These are phyloP conservation scores for Drosophila hamatofila DNA, from an alignment of 2,888 invertebrate species.

Conservation along the genomic window DNA sequence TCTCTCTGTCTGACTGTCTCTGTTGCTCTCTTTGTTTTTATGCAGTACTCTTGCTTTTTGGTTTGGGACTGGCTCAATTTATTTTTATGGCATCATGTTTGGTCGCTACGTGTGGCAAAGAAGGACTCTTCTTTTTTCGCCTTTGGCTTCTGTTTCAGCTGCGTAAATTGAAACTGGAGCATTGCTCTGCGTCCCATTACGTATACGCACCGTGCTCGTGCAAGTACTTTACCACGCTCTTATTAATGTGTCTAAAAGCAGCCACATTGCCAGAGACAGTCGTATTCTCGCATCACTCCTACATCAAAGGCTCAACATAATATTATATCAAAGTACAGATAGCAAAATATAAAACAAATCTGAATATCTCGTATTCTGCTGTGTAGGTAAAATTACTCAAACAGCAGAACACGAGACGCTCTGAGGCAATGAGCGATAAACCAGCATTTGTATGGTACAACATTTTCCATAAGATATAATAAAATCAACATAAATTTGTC, in stretches of 20 bases:
- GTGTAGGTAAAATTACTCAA: neutral
- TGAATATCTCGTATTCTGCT: neutral
- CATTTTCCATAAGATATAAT: no score
- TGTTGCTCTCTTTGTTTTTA: slow-evolving; percentile 33
- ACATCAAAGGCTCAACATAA: slow-evolving; percentile 13
- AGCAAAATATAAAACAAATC: neutral
- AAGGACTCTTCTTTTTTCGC: slow-evolving; percentile 30
- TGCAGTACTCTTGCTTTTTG: slow-evolving; percentile 40
- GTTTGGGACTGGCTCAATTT: slow-evolving; percentile 64
- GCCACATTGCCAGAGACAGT: slow-evolving; percentile 10
- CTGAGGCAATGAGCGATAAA: no score
- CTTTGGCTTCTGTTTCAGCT: slow-evolving; percentile 54
- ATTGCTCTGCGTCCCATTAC: slow-evolving; percentile 55
- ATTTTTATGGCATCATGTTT: slow-evolving; percentile 76
- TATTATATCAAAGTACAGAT: neutral
- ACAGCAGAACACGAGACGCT: no score
- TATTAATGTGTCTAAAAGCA: slow-evolving; percentile 25
- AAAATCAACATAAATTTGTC: no score
- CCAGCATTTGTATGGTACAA: no score
- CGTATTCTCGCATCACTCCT: neutral
- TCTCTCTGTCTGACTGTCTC: neutral
- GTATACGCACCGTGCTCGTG: slow-evolving; percentile 55
- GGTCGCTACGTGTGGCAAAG: slow-evolving; percentile 54
- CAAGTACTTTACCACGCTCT: slow-evolving; percentile 17
- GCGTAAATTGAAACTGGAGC: slow-evolving; percentile 74